A percentile compares a stretch with the other conserved stretches of the same genome.
These are phyloP conservation scores for Lithophane ornitopus DNA, from an alignment of 2,888 invertebrate genomes.

Conservation along the genomic window DNA sequence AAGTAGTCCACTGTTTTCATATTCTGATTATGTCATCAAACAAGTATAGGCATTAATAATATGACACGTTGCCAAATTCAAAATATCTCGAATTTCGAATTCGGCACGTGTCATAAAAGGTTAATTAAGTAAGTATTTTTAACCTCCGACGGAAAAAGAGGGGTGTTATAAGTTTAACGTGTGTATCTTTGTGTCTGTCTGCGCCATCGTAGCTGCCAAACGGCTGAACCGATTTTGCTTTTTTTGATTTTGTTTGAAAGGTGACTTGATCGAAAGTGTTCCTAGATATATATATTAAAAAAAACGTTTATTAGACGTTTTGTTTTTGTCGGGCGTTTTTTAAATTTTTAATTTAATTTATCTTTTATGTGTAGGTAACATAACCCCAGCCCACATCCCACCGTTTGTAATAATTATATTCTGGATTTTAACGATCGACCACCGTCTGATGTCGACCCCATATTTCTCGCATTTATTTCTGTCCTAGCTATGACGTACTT, in stretches of 20 bases:
- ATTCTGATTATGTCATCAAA: slow-evolving; percentile 29
- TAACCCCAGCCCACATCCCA: slow-evolving; percentile 10
- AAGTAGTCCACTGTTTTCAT: background rate
- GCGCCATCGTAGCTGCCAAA: no score
- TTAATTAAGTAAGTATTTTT: slow-evolving; percentile 17
- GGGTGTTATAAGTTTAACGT: no score
- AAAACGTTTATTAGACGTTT: no score
- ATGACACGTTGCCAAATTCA: background rate
- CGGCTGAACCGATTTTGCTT: no score
- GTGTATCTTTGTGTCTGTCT: no score
- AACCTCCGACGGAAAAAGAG: no score
- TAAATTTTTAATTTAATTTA: no score
- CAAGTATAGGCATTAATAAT: slow-evolving; percentile 9
- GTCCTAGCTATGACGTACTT: slow-evolving; percentile 47
- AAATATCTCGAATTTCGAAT: slow-evolving; percentile 4
- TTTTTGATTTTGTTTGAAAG: no score
- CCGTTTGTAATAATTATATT: slow-evolving; percentile 1
- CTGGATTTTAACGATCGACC: slow-evolving; percentile 30
- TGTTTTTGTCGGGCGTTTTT: no score
- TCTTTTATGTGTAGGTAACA: slow-evolving; percentile 14
- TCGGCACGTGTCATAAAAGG: background rate
- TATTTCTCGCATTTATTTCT: slow-evolving; percentile 53
- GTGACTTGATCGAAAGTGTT: no score
- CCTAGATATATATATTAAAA: no score
- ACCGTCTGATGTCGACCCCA: slow-evolving; percentile 39